These are phyloP conservation scores for Drosophila neonasuta DNA, from an alignment of 2,888 invertebrate genomes.

Conservation along the genomic window DNA sequence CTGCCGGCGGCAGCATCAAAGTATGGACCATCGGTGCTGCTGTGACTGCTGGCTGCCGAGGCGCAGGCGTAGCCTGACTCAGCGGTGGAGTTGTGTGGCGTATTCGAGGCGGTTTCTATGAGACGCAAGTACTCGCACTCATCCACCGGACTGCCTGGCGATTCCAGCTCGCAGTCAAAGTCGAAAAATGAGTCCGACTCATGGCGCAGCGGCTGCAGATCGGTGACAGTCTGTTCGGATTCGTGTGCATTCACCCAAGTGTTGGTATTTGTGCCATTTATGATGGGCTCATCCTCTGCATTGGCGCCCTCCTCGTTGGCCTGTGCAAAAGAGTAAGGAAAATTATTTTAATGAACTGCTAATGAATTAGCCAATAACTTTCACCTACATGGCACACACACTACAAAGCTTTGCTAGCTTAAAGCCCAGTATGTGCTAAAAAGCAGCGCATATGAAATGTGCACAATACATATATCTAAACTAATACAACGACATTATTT, in stretches of 20 bases:
- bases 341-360: background rate
- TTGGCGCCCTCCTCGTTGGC: slow-evolving; percentile 74
- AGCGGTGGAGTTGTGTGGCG: slow-evolving; percentile 82
- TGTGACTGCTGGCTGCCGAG: slow-evolving; percentile 83
- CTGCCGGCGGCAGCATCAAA: slow-evolving; percentile 82
- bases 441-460: too few relatives aligned
- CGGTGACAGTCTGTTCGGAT: slow-evolving; percentile 81
- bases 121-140: slow-evolving; percentile 84
- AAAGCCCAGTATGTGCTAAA: background rate
- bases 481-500: too few relatives aligned
- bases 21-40: slow-evolving; percentile 83
- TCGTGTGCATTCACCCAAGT: slow-evolving; percentile 81
- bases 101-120: slow-evolving; percentile 84
- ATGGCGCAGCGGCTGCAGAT: slow-evolving; percentile 83
- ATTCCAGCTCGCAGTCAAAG: slow-evolving; percentile 86
- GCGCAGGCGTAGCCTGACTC: slow-evolving; percentile 84
- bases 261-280: slow-evolving; percentile 77
- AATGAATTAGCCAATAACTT: background rate
- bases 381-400: background rate
- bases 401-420: background rate
- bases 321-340: slow-evolving; percentile 49
- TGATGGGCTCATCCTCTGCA: slow-evolving; percentile 80
- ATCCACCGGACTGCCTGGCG: slow-evolving; percentile 88
- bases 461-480: too few relatives aligned
- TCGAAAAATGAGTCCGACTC: slow-evolving; percentile 85